Percentiles rank a stretch among this genome's conserved stretches.
Evolutionary conservation across 1,140 invertebrate species (phyloP).

Genomic region (Drosophila pandora): DNA sequence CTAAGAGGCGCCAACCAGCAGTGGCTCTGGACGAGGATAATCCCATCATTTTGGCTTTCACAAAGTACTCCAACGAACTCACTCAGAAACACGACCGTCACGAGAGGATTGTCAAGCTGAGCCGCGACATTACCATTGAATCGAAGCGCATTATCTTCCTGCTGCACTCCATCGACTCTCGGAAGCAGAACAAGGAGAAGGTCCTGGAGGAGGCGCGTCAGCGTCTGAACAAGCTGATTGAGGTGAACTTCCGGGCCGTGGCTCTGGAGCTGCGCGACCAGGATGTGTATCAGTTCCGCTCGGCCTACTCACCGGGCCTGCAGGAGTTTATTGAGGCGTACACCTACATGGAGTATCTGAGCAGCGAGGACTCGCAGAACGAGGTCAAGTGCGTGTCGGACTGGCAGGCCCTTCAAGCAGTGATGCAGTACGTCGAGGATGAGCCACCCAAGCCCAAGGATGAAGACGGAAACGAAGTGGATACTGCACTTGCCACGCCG

Average conservation of each 20-base stretch:
- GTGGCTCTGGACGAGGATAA: constrained; percentile 84
- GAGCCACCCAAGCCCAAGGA: background rate
- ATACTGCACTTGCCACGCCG: constrained; percentile 11
- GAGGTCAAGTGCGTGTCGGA: constrained; percentile 56
- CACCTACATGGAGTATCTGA: constrained; percentile 89
- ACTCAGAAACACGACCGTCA: constrained; percentile 93
- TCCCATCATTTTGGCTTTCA: constrained; percentile 88
- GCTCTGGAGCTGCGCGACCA: constrained; percentile 89
- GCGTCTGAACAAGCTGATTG: constrained; percentile 86
- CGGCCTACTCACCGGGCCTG: constrained; percentile 90
- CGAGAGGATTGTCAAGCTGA: constrained; percentile 91
- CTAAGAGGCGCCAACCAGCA: constrained; percentile 38
- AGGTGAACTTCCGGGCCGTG: constrained; percentile 87
- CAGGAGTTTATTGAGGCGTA: constrained; percentile 95
- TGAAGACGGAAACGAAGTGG: constrained; percentile 7
- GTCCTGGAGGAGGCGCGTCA: constrained; percentile 88
- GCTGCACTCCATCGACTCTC: constrained; percentile 89
- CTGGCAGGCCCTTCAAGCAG: constrained; percentile 71
- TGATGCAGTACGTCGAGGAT: constrained; percentile 77
- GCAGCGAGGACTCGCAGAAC: constrained; percentile 54
- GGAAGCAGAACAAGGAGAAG: constrained; percentile 85
- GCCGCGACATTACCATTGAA: constrained; percentile 95
- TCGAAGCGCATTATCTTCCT: constrained; percentile 95
- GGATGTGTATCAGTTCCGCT: constrained; percentile 90
- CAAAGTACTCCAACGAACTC: constrained; percentile 87